Conservation (phyloP, 2,113 vertebrate species). For the Isichthys henryi region DNA sequence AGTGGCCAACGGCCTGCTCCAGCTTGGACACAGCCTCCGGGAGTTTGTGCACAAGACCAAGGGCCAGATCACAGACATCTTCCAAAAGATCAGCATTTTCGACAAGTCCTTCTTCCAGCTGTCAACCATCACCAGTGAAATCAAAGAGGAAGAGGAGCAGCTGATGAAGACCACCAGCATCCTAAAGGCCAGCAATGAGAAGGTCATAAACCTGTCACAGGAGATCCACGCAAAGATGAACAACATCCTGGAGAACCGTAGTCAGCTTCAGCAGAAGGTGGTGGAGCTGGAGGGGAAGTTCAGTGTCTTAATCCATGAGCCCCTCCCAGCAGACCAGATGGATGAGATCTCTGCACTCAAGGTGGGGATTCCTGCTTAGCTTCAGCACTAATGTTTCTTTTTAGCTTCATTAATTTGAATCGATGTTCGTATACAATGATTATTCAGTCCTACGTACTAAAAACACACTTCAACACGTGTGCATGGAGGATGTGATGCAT, state of each 20-base stretch:
- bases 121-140: slow-evolving; percentile 72
- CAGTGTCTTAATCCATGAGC: slow-evolving; percentile 58
- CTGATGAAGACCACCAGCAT: slow-evolving; percentile 75
- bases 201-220: slow-evolving; percentile 75
- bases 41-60: slow-evolving; percentile 90
- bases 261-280: slow-evolving; percentile 72
- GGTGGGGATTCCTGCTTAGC: slow-evolving; percentile 54
- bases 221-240: slow-evolving; percentile 79
- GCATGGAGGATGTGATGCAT: background rate
- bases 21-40: slow-evolving; percentile 81
- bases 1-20: slow-evolving; percentile 78
- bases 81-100: slow-evolving; percentile 83
- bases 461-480: background rate
- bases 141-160: slow-evolving; percentile 82
- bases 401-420: background rate
- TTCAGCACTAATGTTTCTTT: too few relatives aligned
- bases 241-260: slow-evolving; percentile 72
- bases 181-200: slow-evolving; percentile 76
- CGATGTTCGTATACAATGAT: background rate
- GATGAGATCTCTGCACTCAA: slow-evolving; percentile 72
- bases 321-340: slow-evolving; percentile 55
- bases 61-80: slow-evolving; percentile 81
- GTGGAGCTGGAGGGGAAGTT: slow-evolving; percentile 75
- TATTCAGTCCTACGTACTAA: background rate
- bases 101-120: slow-evolving; percentile 79